Conservation (phyloP, 2,113 vertebrate species). For the Indicator indicator region DNA sequence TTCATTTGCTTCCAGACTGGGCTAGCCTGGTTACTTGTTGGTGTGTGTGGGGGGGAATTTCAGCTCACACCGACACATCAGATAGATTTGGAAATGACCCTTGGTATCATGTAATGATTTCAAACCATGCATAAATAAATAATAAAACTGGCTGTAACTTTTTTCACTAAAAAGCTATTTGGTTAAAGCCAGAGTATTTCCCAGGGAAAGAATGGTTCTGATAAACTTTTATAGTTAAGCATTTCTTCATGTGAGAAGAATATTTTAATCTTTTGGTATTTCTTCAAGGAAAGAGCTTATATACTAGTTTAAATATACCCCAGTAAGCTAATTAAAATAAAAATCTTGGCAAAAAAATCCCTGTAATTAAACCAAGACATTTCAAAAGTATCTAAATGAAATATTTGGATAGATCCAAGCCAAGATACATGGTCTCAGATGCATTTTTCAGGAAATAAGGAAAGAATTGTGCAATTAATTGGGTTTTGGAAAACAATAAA, state of each 20-base stretch:
- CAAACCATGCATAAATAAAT: neutral
- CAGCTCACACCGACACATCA: no score
- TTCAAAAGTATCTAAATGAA: neutral
- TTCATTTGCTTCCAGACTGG: no score
- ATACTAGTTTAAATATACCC: neutral
- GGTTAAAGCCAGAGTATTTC: slow-evolving; percentile 4
- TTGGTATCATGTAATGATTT: neutral
- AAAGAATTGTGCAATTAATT: neutral
- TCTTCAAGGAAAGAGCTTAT: slow-evolving; percentile 9
- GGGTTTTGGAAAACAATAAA: neutral
- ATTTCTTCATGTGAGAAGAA: neutral
- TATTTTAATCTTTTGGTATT: slow-evolving; percentile 21
- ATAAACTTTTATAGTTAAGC: neutral
- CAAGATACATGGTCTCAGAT: neutral
- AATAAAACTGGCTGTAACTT: neutral
- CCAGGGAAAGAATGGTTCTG: neutral
- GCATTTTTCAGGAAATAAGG: neutral
- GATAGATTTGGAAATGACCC: neutral
- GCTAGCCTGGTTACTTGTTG: no score
- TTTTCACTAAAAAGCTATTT: neutral
- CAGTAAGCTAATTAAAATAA: slow-evolving; percentile 28
- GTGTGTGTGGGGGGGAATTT: no score
- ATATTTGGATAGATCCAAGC: neutral
- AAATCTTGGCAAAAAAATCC: neutral
- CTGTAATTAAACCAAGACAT: slow-evolving; percentile 24